phyloP scores from a whole-genome alignment of 2,888 invertebrate genomes.

The Polydrusus pterygomalis region DNA sequence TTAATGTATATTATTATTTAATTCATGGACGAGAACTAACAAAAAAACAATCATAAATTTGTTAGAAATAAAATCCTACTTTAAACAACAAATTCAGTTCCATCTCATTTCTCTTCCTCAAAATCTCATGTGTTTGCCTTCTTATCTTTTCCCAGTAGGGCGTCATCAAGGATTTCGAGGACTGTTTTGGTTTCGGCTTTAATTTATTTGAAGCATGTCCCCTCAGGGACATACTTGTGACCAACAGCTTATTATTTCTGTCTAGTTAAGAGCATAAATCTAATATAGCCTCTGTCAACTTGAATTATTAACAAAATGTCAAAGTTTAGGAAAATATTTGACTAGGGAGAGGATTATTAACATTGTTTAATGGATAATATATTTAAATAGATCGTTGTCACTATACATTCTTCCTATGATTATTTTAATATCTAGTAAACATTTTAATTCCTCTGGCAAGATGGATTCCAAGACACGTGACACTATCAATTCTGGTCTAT shows the following conservation, averaged over 20 bases:
- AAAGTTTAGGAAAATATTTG: conserved; percentile 17
- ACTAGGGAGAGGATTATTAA: neutral
- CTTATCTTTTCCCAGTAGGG: conserved; percentile 12
- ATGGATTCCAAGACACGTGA: no score
- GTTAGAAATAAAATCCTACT: neutral
- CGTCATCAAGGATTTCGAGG: conserved; percentile 14
- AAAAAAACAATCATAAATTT: neutral
- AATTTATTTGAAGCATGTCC: conserved; percentile 18
- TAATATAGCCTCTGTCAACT: conserved; percentile 17
- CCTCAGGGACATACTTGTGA: conserved; percentile 14
- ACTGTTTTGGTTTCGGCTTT: conserved; percentile 19
- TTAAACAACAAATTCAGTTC: neutral
- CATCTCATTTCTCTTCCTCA: neutral
- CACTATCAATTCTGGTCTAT: no score
- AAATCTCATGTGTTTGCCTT: neutral
- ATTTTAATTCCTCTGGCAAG: no score
- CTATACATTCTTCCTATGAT: no score
- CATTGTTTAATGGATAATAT: no score
- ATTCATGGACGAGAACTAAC: no score
- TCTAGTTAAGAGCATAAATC: conserved; percentile 8
- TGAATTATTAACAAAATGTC: conserved; percentile 19
- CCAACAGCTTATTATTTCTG: conserved; percentile 16
- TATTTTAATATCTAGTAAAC: no score
- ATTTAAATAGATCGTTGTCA: no score
- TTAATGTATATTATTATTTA: no score